A percentile compares a stretch with the other conserved stretches of the same genome.
phyloP scores from a whole-genome alignment of 1,140 invertebrate species.

The Reticulitermes speratus region DNA sequence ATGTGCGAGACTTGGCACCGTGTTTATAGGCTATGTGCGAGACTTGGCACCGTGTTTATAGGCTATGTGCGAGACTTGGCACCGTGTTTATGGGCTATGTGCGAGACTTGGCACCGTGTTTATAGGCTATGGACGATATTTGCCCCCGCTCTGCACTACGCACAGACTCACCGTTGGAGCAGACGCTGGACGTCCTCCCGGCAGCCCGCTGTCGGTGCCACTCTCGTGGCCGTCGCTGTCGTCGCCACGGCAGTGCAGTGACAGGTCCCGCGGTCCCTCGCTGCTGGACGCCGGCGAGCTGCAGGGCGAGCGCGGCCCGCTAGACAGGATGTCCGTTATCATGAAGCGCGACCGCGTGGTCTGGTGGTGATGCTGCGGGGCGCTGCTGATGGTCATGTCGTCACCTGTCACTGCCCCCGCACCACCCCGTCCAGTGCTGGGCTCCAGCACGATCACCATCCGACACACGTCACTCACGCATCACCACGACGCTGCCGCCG shows the following conservation, averaged over 20 bases:
- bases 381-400: slow-evolving; percentile 27
- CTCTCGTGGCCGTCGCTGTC: slow-evolving; percentile 43
- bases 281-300: slow-evolving; percentile 39
- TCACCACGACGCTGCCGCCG: not conserved
- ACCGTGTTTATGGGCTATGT: too few relatives aligned
- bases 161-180: slow-evolving; percentile 43
- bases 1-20: too few relatives aligned
- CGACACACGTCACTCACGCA: not conserved
- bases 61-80: too few relatives aligned
- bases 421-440: slow-evolving; percentile 12
- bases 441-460: slow-evolving; percentile 32
- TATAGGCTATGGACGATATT: too few relatives aligned
- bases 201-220: slow-evolving; percentile 42
- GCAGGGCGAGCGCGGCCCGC: slow-evolving; percentile 36
- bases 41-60: too few relatives aligned
- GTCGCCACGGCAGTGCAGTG: slow-evolving; percentile 41
- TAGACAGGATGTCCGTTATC: slow-evolving; percentile 45
- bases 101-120: too few relatives aligned
- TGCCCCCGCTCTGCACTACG: too few relatives aligned
- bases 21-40: too few relatives aligned
- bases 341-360: slow-evolving; percentile 42
- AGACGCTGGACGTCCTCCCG: slow-evolving; percentile 43
- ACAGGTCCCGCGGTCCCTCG: slow-evolving; percentile 40
- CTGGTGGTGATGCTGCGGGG: slow-evolving; percentile 19
- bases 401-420: slow-evolving; percentile 29